Conservation (phyloP, 2,888 invertebrate species). For the Mythimna lalbum region DNA sequence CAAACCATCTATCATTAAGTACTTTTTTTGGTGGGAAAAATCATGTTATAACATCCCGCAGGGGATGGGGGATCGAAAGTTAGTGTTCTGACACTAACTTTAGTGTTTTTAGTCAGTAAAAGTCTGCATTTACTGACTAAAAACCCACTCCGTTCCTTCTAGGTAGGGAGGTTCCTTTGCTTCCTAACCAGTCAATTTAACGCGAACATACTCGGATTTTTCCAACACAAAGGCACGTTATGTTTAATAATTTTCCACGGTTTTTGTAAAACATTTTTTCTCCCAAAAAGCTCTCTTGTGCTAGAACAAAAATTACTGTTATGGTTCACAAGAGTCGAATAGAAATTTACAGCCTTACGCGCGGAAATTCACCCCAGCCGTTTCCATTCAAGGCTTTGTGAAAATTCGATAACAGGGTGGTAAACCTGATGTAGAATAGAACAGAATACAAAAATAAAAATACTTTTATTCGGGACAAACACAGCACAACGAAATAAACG, state of each 20-base stretch:
- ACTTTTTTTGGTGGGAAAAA: too few species aligned
- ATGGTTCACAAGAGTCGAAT: constrained; percentile 34
- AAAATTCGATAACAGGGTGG: constrained; percentile 5
- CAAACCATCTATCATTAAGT: background rate
- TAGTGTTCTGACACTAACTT: too few species aligned
- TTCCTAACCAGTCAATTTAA: background rate
- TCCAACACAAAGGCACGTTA: background rate
- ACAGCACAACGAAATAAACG: too few species aligned
- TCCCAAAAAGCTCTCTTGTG: constrained; percentile 6
- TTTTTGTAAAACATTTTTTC: constrained; percentile 18
- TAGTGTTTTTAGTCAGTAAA: too few species aligned
- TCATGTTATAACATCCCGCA: too few species aligned
- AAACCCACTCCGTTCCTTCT: too few species aligned
- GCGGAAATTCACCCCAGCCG: constrained; percentile 5
- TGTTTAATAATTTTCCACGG: background rate
- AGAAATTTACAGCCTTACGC: constrained; percentile 21
- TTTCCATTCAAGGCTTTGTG: constrained; percentile 8
- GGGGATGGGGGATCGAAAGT: too few species aligned
- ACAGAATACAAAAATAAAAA: too few species aligned
- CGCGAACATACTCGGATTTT: background rate
- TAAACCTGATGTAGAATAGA: too few species aligned
- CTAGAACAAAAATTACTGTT: constrained; percentile 23
- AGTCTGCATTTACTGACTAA: too few species aligned
- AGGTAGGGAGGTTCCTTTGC: too few species aligned
- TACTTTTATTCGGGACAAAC: too few species aligned